These are phyloP conservation scores for Drosophila mayaguana DNA, from an alignment of 2,888 invertebrate genomes.

Conservation along the genomic window DNA sequence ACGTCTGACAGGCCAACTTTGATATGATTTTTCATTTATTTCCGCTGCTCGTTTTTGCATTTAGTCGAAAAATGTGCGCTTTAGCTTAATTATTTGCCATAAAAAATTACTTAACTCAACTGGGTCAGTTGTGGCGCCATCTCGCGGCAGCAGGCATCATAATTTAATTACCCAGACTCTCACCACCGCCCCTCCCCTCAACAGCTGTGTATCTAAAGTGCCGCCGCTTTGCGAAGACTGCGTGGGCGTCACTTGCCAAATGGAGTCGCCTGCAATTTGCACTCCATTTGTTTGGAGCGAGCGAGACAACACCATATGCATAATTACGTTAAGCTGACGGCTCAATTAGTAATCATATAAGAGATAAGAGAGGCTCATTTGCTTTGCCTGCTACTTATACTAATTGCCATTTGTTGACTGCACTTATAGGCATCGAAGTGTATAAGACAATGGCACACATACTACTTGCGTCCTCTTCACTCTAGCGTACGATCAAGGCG, in stretches of 20 bases:
- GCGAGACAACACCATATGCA: not conserved
- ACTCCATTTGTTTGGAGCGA: conserved; percentile 10
- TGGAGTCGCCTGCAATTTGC: conserved; percentile 1
- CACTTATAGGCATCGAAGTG: not conserved
- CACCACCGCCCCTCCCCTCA: not conserved
- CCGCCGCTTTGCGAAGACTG: conserved; percentile 21
- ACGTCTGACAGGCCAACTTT: conserved; percentile 53
- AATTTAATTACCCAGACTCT: conserved; percentile 49
- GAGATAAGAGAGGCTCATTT: not conserved
- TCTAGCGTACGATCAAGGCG: not conserved
- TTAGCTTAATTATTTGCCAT: conserved; percentile 63
- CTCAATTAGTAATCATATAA: conserved; percentile 5
- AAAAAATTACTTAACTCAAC: conserved; percentile 54
- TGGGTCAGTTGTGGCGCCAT: conserved; percentile 38
- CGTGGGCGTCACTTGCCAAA: no score
- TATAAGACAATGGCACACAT: not conserved
- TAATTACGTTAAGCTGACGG: conserved; percentile 7
- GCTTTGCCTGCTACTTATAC: conserved; percentile 4
- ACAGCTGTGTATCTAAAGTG: conserved; percentile 22
- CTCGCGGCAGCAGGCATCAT: conserved; percentile 45
- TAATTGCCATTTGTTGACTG: not conserved
- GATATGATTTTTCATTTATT: conserved; percentile 74
- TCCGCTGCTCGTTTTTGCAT: conserved; percentile 47
- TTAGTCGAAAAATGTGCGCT: conserved; percentile 45
- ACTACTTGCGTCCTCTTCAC: not conserved